These are phyloP conservation scores for Linhomoeus sp. DNA, from an alignment of 2,888 invertebrate genomes.

Conservation along the genomic window DNA sequence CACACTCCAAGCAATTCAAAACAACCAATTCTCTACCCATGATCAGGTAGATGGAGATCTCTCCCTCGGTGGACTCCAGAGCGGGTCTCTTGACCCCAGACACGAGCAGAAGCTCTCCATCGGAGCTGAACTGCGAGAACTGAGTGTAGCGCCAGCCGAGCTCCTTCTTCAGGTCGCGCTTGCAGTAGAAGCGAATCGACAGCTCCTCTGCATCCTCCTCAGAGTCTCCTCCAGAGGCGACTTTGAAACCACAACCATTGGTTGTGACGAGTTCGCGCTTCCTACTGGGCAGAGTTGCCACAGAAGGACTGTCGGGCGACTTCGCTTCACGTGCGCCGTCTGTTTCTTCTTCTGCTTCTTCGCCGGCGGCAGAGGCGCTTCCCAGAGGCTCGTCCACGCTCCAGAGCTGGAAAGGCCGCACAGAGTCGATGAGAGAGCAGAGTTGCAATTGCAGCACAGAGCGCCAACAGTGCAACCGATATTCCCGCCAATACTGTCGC, in stretches of 20 bases:
- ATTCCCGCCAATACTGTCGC: not conserved
- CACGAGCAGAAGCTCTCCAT: conserved; percentile 55
- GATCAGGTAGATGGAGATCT: conserved; percentile 63
- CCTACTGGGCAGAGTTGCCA: not conserved
- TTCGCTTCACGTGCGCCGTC: not conserved
- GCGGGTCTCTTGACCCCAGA: conserved; percentile 47
- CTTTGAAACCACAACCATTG: no score
- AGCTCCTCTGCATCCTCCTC: no score
- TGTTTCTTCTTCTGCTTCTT: no score
- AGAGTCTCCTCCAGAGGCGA: not conserved
- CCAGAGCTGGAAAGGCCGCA: no score
- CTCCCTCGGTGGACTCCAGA: conserved; percentile 44
- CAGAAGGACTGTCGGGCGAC: not conserved
- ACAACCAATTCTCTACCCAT: no score
- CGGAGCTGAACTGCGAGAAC: conserved; percentile 61
- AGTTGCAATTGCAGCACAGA: no score
- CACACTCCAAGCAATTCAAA: no score
- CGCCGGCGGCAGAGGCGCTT: no score
- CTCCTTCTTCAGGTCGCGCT: conserved; percentile 52
- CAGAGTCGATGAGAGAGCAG: no score
- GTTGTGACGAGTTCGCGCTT: not conserved
- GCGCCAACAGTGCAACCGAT: no score
- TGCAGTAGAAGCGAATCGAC: no score
- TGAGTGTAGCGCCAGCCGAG: conserved; percentile 70
- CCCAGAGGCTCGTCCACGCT: no score